Percentiles rank a stretch among this genome's conserved stretches.
Evolutionary conservation across 2,113 vertebrate species (phyloP).

Genomic region (Excalfactoria chinensis): DNA sequence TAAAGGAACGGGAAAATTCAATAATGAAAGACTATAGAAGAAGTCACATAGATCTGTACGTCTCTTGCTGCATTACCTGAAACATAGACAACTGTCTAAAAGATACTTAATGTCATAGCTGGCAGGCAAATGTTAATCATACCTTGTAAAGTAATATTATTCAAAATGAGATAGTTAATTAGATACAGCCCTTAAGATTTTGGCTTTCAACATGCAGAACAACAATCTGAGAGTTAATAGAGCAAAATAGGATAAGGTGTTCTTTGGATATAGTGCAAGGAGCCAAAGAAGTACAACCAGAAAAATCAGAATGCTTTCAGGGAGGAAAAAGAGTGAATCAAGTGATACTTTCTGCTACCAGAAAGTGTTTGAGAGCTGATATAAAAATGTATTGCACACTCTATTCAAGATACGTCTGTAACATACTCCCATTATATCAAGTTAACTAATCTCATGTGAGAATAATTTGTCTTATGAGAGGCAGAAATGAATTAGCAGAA

Average conservation of each 20-base stretch:
- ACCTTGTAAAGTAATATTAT: neutral
- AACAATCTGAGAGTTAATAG: neutral
- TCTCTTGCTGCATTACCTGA: neutral
- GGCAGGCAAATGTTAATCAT: neutral
- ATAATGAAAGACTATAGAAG: neutral
- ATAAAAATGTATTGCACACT: neutral
- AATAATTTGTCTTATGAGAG: neutral
- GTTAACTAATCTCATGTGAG: slow-evolving; percentile 20
- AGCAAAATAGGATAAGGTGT: neutral
- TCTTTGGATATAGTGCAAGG: neutral
- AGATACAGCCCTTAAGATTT: neutral
- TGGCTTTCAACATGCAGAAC: neutral
- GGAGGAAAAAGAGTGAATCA: neutral
- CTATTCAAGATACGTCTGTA: neutral
- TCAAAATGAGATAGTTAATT: neutral
- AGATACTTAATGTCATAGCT: neutral
- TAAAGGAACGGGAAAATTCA: neutral
- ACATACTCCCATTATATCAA: neutral
- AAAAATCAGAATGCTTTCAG: neutral
- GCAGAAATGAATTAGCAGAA: slow-evolving; percentile 24
- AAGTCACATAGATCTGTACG: neutral
- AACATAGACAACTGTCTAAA: neutral
- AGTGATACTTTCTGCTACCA: neutral
- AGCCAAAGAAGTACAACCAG: neutral
- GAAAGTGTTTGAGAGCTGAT: neutral